These are phyloP conservation scores for Zygaena filipendulae DNA, from an alignment of 2,888 invertebrate genomes.

Conservation along the genomic window DNA sequence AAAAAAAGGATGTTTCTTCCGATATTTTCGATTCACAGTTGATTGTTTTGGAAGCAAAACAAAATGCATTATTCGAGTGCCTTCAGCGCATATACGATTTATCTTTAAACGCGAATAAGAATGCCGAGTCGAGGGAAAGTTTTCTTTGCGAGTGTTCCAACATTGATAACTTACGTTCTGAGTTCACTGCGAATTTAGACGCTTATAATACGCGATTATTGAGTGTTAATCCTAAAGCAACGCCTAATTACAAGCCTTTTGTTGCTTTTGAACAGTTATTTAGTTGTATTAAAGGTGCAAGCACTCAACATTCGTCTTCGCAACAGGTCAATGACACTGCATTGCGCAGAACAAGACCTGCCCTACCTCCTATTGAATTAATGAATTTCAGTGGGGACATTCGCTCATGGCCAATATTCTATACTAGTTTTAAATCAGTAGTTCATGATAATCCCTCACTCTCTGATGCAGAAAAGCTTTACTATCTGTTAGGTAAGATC, in stretches of 20 bases:
- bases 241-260: constrained; percentile 1
- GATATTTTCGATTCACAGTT: too few species aligned
- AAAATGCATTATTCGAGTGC: too few species aligned
- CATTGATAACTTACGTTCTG: constrained; percentile 3
- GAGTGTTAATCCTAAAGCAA: constrained; percentile 1
- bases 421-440: not conserved
- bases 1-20: too few species aligned
- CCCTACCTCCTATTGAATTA: too few species aligned
- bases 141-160: not conserved
- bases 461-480: constrained; percentile 1
- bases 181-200: too few species aligned
- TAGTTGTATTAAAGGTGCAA: constrained; percentile 1
- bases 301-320: too few species aligned
- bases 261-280: constrained; percentile 1
- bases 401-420: not conserved
- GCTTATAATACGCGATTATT: constrained; percentile 1
- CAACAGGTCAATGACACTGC: not conserved
- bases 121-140: not conserved
- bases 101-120: not conserved
- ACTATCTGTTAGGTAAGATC: constrained; percentile 1
- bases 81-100: constrained; percentile 1
- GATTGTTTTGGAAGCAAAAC: too few species aligned
- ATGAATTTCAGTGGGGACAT: too few species aligned
- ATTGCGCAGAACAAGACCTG: not conserved
- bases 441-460: not conserved